Conservation (phyloP, 2,113 vertebrate species). For the Rostratula benghalensis region DNA sequence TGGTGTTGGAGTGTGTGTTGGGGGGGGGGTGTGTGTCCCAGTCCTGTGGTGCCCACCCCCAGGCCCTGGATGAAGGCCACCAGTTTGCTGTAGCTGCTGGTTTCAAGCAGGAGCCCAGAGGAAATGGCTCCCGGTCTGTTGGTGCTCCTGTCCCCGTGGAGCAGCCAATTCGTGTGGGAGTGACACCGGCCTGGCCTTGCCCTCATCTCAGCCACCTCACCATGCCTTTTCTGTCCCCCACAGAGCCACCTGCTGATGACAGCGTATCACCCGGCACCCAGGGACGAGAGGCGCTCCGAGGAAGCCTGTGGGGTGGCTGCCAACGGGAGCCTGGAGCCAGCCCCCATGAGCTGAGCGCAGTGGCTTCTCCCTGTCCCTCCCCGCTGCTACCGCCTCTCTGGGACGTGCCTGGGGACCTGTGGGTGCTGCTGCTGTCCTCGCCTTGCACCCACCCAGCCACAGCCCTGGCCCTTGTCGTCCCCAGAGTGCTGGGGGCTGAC, state of each 20-base stretch:
- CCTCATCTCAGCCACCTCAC: neutral
- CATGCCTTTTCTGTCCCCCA: neutral
- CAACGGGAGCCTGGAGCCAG: conserved; percentile 71
- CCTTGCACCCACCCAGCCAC: neutral
- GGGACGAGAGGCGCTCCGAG: neutral
- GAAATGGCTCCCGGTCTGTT: conserved; percentile 75
- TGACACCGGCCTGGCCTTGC: neutral
- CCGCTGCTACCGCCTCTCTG: fast-evolving
- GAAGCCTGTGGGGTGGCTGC: conserved; percentile 1
- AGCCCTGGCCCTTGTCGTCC: fast-evolving
- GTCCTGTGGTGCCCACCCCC: fast-evolving
- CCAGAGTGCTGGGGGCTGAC: neutral
- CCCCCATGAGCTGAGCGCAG: conserved; percentile 57
- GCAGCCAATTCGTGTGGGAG: conserved; percentile 70
- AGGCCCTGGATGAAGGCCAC: conserved; percentile 82
- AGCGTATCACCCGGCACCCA: neutral
- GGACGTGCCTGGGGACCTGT: fast-evolving
- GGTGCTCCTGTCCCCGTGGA: conserved; percentile 22
- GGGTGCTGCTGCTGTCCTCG: fast-evolving
- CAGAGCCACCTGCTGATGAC: conserved; percentile 49
- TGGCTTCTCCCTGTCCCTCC: fast-evolving
- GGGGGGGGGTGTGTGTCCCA: neutral
- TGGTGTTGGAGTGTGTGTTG: no score
- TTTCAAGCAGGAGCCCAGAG: conserved; percentile 88
- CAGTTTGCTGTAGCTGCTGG: conserved; percentile 82